Percentiles rank a stretch among this genome's conserved stretches.
These are phyloP conservation scores for Chauna torquata DNA, from an alignment of 2,113 vertebrate genomes.

Conservation along the genomic window DNA sequence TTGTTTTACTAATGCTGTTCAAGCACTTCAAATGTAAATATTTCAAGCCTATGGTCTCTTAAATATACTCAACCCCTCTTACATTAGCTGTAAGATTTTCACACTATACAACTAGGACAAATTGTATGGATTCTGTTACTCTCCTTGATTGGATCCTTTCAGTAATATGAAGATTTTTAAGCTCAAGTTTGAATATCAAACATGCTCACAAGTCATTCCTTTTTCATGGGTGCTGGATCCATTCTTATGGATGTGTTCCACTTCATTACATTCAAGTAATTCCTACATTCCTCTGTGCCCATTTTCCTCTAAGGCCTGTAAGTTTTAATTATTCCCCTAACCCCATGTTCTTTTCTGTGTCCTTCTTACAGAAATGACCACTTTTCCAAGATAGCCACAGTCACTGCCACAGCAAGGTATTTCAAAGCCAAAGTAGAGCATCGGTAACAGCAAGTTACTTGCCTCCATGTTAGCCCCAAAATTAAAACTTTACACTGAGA, in stretches of 20 bases:
- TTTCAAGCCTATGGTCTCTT: neutral
- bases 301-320: neutral
- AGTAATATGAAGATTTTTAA: neutral
- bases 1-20: neutral
- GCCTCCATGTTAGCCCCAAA: neutral
- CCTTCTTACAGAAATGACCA: neutral
- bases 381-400: neutral
- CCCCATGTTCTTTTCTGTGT: neutral
- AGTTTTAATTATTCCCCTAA: neutral
- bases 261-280: neutral
- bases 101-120: neutral
- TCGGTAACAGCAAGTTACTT: neutral
- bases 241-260: neutral
- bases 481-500: neutral
- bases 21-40: neutral
- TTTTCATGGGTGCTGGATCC: neutral
- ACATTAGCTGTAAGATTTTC: neutral
- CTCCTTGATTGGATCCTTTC: neutral
- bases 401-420: neutral
- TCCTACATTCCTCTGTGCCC: neutral
- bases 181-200: neutral
- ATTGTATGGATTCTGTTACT: neutral
- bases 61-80: neutral
- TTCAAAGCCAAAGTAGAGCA: neutral
- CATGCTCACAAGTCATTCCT: neutral